Conservation (phyloP, 2,113 vertebrate genomes). For the Lamprologus sp. region DNA sequence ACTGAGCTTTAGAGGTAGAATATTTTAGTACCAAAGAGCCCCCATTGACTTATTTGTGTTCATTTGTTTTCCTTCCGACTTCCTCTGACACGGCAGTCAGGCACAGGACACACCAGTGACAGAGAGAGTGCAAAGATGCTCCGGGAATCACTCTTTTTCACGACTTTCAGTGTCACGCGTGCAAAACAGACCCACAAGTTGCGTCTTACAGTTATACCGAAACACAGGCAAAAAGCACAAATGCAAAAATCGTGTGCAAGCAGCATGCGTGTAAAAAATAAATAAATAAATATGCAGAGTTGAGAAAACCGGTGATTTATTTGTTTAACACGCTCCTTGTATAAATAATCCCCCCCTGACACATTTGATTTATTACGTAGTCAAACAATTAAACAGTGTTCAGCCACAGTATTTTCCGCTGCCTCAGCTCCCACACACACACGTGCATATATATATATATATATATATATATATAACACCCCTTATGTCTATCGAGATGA, state of each 20-base stretch:
- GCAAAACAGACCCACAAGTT: background rate
- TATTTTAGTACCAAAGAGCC: background rate
- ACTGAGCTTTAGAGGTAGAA: slow-evolving; percentile 5
- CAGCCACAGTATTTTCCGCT: slow-evolving; percentile 31
- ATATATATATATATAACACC: background rate
- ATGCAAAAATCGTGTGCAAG: background rate
- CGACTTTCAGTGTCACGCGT: slow-evolving; percentile 1
- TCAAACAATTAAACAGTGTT: slow-evolving; percentile 62
- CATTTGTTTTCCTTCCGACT: slow-evolving; percentile 1
- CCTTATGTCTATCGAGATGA: background rate
- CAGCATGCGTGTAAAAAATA: background rate
- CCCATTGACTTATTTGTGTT: slow-evolving; percentile 17
- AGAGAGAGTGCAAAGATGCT: background rate
- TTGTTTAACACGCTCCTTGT: slow-evolving; percentile 49
- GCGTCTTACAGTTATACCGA: background rate
- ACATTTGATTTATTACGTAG: slow-evolving; percentile 64
- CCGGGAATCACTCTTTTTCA: background rate
- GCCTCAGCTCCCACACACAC: slow-evolving; percentile 27
- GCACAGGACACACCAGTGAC: slow-evolving; percentile 26
- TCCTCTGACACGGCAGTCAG: background rate
- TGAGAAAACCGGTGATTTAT: slow-evolving; percentile 48
- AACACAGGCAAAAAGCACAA: background rate
- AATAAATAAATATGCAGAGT: background rate
- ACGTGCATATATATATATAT: background rate
- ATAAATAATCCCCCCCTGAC: slow-evolving; percentile 60